Conservation (phyloP, 2,113 vertebrate species). For the Elachura formosa region DNA sequence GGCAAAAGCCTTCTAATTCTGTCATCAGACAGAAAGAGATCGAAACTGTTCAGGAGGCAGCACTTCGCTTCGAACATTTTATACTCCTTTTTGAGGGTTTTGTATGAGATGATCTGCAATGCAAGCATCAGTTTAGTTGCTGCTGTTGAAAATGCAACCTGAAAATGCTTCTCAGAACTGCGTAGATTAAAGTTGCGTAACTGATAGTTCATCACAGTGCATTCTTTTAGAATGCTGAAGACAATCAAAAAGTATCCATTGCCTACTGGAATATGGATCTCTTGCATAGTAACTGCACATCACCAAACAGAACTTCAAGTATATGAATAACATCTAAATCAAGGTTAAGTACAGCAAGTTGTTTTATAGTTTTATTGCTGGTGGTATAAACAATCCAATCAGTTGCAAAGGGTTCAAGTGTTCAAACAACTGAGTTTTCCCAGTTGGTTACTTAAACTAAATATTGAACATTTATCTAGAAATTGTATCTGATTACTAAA, state of each 20-base stretch:
- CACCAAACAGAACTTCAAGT: not conserved
- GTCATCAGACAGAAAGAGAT: constrained; percentile 84
- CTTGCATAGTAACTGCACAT: not conserved
- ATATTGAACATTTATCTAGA: not conserved
- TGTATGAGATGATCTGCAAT: constrained; percentile 81
- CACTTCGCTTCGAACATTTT: constrained; percentile 86
- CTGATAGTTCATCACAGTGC: accelerated
- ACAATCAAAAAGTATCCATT: not conserved
- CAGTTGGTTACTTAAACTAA: not conserved
- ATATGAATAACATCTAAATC: not conserved
- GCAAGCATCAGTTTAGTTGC: not conserved
- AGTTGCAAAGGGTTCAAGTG: not conserved
- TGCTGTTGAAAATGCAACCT: not conserved
- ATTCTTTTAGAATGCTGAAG: not conserved
- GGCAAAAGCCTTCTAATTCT: constrained; percentile 81
- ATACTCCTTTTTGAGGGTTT: constrained; percentile 81
- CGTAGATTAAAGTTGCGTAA: not conserved
- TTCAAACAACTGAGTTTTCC: not conserved
- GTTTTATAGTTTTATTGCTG: not conserved
- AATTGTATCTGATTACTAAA: not conserved
- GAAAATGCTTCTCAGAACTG: not conserved
- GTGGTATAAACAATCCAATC: not conserved
- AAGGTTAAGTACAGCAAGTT: not conserved
- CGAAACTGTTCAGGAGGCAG: constrained; percentile 79
- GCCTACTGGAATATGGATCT: not conserved